Evolutionary conservation across 2,888 invertebrate species (phyloP).

Genomic region (Saturnia pavonia): DNA sequence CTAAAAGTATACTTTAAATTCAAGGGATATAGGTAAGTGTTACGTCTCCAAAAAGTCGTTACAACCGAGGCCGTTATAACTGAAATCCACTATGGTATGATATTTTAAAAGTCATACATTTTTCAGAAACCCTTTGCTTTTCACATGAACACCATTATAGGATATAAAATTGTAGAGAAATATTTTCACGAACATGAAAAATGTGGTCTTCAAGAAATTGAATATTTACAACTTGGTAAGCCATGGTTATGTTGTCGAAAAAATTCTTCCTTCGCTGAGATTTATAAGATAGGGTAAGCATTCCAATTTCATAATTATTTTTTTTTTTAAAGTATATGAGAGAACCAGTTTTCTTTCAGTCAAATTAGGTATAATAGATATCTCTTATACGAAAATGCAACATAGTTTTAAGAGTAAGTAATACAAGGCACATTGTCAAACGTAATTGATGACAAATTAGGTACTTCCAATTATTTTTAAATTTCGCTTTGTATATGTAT

Average conservation of each 20-base stretch:
- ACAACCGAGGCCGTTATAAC: too few species aligned
- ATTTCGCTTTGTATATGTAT: too few species aligned
- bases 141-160: constrained; percentile 81
- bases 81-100: too few species aligned
- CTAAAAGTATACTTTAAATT: too few species aligned
- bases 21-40: too few species aligned
- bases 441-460: too few species aligned
- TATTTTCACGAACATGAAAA: constrained; percentile 86
- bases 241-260: constrained; percentile 80
- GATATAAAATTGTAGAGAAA: constrained; percentile 83
- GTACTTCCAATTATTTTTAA: too few species aligned
- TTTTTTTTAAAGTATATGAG: not conserved
- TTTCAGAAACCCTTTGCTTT: constrained; percentile 82
- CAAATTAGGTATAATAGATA: too few species aligned
- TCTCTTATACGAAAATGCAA: too few species aligned
- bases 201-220: constrained; percentile 85
- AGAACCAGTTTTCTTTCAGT: too few species aligned
- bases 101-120: not conserved
- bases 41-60: too few species aligned
- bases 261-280: constrained; percentile 80
- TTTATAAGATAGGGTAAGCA: constrained; percentile 81
- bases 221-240: constrained; percentile 72
- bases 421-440: constrained; percentile 39
- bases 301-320: not conserved
- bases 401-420: too few species aligned